Evolutionary conservation across 2,113 vertebrate species (phyloP), one percentile per base, ranked within the genome.

Genomic region (Gobiocypris rarus): DNA sequence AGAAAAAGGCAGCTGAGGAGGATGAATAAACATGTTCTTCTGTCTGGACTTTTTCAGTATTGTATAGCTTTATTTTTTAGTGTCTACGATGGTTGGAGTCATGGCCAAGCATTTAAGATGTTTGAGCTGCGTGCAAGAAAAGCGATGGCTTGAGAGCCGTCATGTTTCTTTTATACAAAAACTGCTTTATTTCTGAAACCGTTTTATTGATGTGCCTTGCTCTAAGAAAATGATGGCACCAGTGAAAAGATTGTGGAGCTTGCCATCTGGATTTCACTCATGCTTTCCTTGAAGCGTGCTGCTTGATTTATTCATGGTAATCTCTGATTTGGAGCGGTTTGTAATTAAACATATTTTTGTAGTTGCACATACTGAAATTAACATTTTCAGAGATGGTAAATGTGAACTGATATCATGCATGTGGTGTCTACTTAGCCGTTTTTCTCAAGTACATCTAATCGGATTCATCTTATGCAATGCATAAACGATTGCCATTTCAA

Each of bases 11-110:
- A 14, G 15, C 50, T 5, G 9, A 34, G 17, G 45, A 43, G 52
- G 41, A 71, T 28, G 22, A 63, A 83, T 31, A 65, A 48, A 91
- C 82, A 81, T 2, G 13, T 86, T 73, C 48, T 77, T 78, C 84
- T 88, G 84, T 0, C 15, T 70, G 9, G 26, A 45, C 38, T 41
- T 58, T 80, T 67, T 73, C 34, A 73, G 24, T 81, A 73, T 52
- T 94, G 92, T 94, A 94, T 86, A 94, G 88, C 48, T 87, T 89
- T 75, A 81, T 86, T 90, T 91, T 90, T 91, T 70, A 41, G 4
- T 79, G 45, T 28, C 4, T 22, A 22, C 34, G 9, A 67, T 22
- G 43, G 38, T 63, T 45, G 76, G 38, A 45, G n/a, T 78, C 41
- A 0, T 15, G 52, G 75, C 45, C 56, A 63, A 78, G 56, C 7